Evolutionary conservation across 2,113 vertebrate species (phyloP), one percentile per base, ranked within the genome.

Genomic region (Thymallus thymallus): DNA sequence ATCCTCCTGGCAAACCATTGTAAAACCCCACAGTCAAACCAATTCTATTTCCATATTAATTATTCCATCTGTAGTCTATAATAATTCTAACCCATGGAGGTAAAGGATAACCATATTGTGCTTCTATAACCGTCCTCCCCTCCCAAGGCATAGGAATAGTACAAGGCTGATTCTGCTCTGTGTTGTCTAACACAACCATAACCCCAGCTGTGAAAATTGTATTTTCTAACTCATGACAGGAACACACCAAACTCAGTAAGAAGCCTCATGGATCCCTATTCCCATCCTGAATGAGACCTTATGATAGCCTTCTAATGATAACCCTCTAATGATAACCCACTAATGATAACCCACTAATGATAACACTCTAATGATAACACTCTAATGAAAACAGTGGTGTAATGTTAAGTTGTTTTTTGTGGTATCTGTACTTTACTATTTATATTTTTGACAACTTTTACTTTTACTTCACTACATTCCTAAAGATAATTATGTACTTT

Each of bases 1-100:
- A 60, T 16, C 46, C 46, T 48, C 46, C 46, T 16, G 46, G 46
- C n/a, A 58, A 58, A 58, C n/a, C 56, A 20, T 14, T 18, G 30
- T 32, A 30, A 65, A 32, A 16, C 26, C 3, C 6, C 18, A 66
- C 5, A 48, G n/a, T 18, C n/a, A 22, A 22, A 60, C 18, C 56
- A 6, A 60, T 60, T 60, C 12, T 35, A 55, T 67, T 4, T 72
- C 68, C 60, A 58, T 70, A 66, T 76, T 67, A 76, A 74, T 69
- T 48, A 74, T 65, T 58, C 68, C 69, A 78, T 76, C 64, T 75
- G 60, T 45, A 51, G 46, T 51, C 12, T 51, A 51, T 51, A 51
- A 60, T 68, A 68, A 73, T 65, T 66, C 51, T 46, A 56, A 4
- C 68, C 70, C 58, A 72, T 66, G 69, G 48, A 70, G 69, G 73